Conservation (phyloP, 2,113 vertebrate genomes). For the Maccullochella peelii region DNA sequence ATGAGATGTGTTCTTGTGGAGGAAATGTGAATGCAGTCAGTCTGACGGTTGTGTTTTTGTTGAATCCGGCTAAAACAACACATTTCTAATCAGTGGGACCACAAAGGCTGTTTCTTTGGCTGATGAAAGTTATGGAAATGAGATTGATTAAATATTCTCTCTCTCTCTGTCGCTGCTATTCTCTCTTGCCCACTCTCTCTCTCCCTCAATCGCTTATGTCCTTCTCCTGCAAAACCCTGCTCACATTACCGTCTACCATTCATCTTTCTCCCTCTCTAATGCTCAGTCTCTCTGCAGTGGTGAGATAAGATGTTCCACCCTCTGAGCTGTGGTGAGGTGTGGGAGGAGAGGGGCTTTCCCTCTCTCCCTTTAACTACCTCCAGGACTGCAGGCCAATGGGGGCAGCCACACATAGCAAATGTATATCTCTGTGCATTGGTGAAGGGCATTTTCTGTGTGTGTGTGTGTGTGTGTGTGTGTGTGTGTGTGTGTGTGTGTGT, state of each 20-base stretch:
- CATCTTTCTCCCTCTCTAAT: slow-evolving; percentile 66
- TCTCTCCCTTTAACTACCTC: slow-evolving; percentile 57
- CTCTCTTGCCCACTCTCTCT: slow-evolving; percentile 19
- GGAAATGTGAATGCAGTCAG: not conserved
- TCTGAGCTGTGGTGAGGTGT: slow-evolving; percentile 63
- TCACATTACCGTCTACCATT: slow-evolving; percentile 67
- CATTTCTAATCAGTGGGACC: slow-evolving; percentile 37
- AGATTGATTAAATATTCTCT: slow-evolving; percentile 58
- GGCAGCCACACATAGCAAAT: slow-evolving; percentile 44
- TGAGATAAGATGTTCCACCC: slow-evolving; percentile 78
- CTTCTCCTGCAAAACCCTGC: slow-evolving; percentile 58
- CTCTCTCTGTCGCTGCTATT: not conserved
- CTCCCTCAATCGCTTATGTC: slow-evolving; percentile 44
- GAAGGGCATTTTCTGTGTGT: slow-evolving; percentile 35
- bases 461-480: slow-evolving; percentile 14
- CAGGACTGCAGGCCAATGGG: slow-evolving; percentile 52
- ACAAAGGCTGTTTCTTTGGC: slow-evolving; percentile 28
- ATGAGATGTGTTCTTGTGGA: slow-evolving; percentile 9
- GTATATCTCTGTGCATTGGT: slow-evolving; percentile 41
- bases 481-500: slow-evolving; percentile 19
- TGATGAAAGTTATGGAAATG: slow-evolving; percentile 61
- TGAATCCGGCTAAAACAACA: slow-evolving; percentile 15
- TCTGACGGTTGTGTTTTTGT: slow-evolving; percentile 14
- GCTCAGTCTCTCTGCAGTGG: slow-evolving; percentile 73
- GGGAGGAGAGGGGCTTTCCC: slow-evolving; percentile 57